These are phyloP conservation scores for Hybognathus amarus DNA, from an alignment of 2,797 vertebrate species.

Conservation along the genomic window DNA sequence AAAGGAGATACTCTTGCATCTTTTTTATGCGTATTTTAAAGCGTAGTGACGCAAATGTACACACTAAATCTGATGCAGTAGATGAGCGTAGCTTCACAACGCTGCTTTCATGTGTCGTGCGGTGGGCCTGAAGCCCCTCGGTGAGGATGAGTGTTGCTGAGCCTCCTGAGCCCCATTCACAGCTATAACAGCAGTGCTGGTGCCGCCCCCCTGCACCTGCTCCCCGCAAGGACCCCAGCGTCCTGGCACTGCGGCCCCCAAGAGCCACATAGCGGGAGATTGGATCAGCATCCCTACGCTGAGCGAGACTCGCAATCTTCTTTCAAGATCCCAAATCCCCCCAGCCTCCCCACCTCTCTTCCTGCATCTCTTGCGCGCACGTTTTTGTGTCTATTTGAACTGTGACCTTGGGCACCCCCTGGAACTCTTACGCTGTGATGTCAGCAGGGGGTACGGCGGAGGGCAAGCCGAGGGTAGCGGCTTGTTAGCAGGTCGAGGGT, in stretches of 20 bases:
- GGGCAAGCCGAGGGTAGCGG: constrained; percentile 36
- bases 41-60: not conserved
- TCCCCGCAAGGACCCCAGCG: constrained; percentile 68
- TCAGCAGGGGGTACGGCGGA: constrained; percentile 35
- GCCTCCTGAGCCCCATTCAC: constrained; percentile 43
- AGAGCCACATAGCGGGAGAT: constrained; percentile 51
- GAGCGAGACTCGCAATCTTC: constrained; percentile 56
- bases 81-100: not conserved
- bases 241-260: constrained; percentile 61
- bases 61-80: constrained; percentile 20
- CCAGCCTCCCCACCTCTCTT: constrained; percentile 25
- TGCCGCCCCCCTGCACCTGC: constrained; percentile 71
- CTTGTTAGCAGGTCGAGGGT: constrained; percentile 68
- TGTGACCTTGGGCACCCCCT: constrained; percentile 57
- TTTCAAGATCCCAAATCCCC: constrained; percentile 38
- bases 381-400: constrained; percentile 65
- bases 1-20: not conserved
- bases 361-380: constrained; percentile 23
- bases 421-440: constrained; percentile 26
- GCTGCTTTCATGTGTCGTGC: constrained; percentile 1
- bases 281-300: constrained; percentile 65
- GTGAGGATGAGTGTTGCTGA: constrained; percentile 30
- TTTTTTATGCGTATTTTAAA: not conserved
- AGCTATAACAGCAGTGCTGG: constrained; percentile 26
- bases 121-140: not conserved